phyloP scores from a whole-genome alignment of 2,888 invertebrate genomes.

The Eupithecia insigniata region DNA sequence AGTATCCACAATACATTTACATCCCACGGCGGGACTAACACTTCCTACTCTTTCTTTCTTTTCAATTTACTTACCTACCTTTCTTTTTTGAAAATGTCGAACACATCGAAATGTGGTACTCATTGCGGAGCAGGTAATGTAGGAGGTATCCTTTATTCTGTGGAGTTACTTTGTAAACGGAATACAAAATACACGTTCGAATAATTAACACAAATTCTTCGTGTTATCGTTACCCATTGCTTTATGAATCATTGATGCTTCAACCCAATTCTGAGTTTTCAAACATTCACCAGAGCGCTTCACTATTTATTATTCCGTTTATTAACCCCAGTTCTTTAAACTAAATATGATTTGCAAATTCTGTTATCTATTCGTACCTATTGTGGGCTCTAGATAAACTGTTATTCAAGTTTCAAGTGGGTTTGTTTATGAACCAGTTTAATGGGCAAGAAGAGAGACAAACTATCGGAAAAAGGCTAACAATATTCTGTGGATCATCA shows the following conservation, averaged over 20 bases:
- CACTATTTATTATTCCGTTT: slow-evolving; percentile 25
- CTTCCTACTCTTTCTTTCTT: background rate
- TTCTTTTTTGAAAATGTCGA: slow-evolving; percentile 18
- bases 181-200: slow-evolving; percentile 47
- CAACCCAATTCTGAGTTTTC: slow-evolving; percentile 33
- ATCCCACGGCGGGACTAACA: background rate
- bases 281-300: slow-evolving; percentile 26
- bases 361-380: slow-evolving; percentile 21
- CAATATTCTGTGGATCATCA: background rate
- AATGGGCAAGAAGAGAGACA: background rate
- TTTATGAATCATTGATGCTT: slow-evolving; percentile 51
- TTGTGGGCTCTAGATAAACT: slow-evolving; percentile 14
- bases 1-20: no score
- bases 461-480: background rate
- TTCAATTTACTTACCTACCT: background rate
- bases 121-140: background rate
- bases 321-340: slow-evolving; percentile 25
- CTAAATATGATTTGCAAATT: slow-evolving; percentile 30
- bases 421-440: slow-evolving; percentile 1
- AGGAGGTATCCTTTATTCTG: slow-evolving; percentile 16
- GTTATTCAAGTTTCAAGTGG: slow-evolving; percentile 9
- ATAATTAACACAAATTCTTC: slow-evolving; percentile 56
- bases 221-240: slow-evolving; percentile 49
- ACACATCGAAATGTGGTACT: background rate
- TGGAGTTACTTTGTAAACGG: slow-evolving; percentile 32